Percentiles rank a stretch among this genome's conserved stretches.
Evolutionary conservation across 2,888 invertebrate species (phyloP).

Genomic region (Sisyra terminalis): DNA sequence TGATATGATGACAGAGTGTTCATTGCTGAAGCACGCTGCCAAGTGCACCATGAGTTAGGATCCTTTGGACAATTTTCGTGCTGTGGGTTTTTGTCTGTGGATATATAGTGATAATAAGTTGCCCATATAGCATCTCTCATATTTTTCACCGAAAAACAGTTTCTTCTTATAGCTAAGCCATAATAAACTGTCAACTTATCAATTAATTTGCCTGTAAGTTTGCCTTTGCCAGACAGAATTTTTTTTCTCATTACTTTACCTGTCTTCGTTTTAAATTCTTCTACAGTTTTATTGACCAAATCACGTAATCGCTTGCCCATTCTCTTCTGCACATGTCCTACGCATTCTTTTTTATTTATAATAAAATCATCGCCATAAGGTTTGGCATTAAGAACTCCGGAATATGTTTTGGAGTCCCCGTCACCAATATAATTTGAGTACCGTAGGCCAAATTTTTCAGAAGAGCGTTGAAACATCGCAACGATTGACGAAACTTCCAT

Average conservation of each 20-base stretch:
- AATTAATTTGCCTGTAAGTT: conserved; percentile 13
- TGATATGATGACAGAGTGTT: conserved; percentile 9
- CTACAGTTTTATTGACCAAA: not conserved
- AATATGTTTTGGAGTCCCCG: conserved; percentile 12
- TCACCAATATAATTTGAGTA: conserved; percentile 13
- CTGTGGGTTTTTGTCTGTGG: conserved; percentile 11
- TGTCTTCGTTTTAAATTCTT: not conserved
- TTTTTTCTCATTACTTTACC: not conserved
- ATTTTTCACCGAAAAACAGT: conserved; percentile 13
- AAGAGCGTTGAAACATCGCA: not conserved
- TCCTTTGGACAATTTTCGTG: conserved; percentile 11
- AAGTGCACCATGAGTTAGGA: conserved; percentile 13
- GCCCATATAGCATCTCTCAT: conserved; percentile 13
- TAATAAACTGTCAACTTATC: conserved; percentile 16
- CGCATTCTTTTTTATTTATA: not conserved
- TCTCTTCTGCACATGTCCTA: conserved; percentile 1
- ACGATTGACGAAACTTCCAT: conserved; percentile 2
- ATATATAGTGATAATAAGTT: conserved; percentile 10
- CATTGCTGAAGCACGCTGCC: conserved; percentile 9
- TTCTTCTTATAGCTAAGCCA: conserved; percentile 15
- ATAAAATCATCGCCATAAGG: conserved; percentile 13
- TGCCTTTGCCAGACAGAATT: conserved; percentile 15
- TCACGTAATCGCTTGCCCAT: not conserved
- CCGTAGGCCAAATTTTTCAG: conserved; percentile 6
- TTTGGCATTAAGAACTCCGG: conserved; percentile 11